phyloP scores from a whole-genome alignment of 2,888 invertebrate genomes.

The Caenorhabditis becei region DNA sequence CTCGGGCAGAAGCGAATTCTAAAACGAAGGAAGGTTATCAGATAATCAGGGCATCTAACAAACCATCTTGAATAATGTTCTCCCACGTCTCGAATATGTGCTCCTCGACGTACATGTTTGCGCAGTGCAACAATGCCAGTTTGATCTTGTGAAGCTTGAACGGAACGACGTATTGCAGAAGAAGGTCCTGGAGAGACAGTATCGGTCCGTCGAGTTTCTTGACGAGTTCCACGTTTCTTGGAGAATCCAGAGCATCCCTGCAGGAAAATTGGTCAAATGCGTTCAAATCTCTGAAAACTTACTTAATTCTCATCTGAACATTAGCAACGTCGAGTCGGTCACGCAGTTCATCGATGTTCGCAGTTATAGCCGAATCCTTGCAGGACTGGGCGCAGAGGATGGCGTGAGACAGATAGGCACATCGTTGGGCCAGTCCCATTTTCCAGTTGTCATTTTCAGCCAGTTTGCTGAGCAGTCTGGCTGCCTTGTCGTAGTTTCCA shows the following conservation, averaged over 20 bases:
- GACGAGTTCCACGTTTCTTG: conserved; percentile 34
- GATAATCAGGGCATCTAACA: no score
- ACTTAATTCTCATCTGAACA: conserved; percentile 84
- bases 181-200: conserved; percentile 63
- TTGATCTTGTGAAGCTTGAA: conserved; percentile 87
- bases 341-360: conserved; percentile 91
- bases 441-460: conserved; percentile 87
- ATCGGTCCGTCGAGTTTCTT: conserved; percentile 63
- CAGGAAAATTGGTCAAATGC: background rate
- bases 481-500: conserved; percentile 91
- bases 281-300: conserved; percentile 1
- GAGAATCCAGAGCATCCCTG: conserved; percentile 50
- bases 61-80: conserved; percentile 86
- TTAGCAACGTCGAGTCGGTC: conserved; percentile 94
- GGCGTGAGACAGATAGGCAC: conserved; percentile 93
- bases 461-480: conserved; percentile 91
- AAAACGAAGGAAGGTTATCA: background rate
- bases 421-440: conserved; percentile 88
- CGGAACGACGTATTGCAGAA: conserved; percentile 63
- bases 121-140: conserved; percentile 94
- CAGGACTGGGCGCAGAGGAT: conserved; percentile 94
- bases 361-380: conserved; percentile 84
- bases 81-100: conserved; percentile 94
- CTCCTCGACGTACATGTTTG: conserved; percentile 91
- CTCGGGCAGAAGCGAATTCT: conserved; percentile 32